Evolutionary conservation across 2,797 vertebrate species (phyloP).

Genomic region (Halcyon smyrnensis): DNA sequence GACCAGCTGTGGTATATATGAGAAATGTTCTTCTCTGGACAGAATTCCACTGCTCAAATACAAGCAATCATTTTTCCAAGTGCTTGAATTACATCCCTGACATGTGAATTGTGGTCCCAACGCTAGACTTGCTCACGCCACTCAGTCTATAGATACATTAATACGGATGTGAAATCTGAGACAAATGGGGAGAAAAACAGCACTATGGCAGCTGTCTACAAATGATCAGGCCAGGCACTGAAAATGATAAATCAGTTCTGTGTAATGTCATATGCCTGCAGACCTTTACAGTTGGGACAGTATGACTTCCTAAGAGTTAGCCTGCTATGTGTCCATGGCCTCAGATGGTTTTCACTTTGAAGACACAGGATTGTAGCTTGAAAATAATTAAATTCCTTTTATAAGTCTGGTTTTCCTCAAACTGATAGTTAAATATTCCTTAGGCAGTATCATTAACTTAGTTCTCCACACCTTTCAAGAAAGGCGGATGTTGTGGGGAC

Average conservation of each 20-base stretch:
- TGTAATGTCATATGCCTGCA: conserved; percentile 14
- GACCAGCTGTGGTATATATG: not conserved
- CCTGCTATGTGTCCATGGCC: not conserved
- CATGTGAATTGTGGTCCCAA: not conserved
- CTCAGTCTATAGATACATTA: not conserved
- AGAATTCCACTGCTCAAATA: not conserved
- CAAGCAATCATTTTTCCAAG: not conserved
- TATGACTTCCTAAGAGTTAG: not conserved
- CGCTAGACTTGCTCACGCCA: not conserved
- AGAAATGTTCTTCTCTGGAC: not conserved
- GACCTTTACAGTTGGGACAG: not conserved
- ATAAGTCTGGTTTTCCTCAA: conserved; percentile 12
- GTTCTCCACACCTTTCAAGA: not conserved
- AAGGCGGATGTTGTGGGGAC: not conserved
- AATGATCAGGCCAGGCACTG: not conserved
- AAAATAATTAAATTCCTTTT: conserved; percentile 50
- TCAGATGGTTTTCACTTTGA: conserved; percentile 40
- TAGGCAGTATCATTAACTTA: not conserved
- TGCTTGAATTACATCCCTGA: not conserved
- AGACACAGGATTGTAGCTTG: not conserved
- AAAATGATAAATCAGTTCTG: conserved; percentile 37
- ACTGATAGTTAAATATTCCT: not conserved
- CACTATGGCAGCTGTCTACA: conserved; percentile 5
- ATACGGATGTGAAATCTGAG: not conserved
- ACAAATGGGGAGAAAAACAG: not conserved